Conservation (phyloP, 2,113 vertebrate species). For the Hemibagrus wyckioides region DNA sequence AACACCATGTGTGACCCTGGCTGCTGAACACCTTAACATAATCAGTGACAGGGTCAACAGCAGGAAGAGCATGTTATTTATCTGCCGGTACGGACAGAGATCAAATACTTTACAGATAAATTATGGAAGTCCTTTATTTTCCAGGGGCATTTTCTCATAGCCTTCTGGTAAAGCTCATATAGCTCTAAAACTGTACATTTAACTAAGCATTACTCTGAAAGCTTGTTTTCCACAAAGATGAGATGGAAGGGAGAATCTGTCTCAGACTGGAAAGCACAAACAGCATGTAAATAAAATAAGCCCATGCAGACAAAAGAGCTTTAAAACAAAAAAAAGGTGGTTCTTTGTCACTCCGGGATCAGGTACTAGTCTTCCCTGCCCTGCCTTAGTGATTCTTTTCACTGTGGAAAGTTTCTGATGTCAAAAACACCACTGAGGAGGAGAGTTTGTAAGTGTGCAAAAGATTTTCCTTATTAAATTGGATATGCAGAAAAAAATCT, state of each 20-base stretch:
- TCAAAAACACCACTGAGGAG: background rate
- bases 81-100: background rate
- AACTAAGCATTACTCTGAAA: background rate
- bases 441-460: background rate
- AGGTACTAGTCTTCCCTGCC: background rate
- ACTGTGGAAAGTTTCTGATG: background rate
- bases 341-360: background rate
- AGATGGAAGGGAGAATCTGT: background rate
- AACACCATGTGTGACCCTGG: background rate
- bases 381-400: background rate
- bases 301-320: background rate
- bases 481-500: background rate
- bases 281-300: background rate
- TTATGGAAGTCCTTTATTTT: background rate
- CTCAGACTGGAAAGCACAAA: background rate
- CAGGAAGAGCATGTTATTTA: background rate
- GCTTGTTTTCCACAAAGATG: background rate
- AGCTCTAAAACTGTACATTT: background rate
- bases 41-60: background rate
- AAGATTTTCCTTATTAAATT: background rate
- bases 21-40: background rate
- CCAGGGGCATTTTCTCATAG: no score
- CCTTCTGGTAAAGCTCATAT: no score
- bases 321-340: background rate
- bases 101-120: background rate